phyloP scores from a whole-genome alignment of 2,888 invertebrate species.

The Agrochola lota region DNA sequence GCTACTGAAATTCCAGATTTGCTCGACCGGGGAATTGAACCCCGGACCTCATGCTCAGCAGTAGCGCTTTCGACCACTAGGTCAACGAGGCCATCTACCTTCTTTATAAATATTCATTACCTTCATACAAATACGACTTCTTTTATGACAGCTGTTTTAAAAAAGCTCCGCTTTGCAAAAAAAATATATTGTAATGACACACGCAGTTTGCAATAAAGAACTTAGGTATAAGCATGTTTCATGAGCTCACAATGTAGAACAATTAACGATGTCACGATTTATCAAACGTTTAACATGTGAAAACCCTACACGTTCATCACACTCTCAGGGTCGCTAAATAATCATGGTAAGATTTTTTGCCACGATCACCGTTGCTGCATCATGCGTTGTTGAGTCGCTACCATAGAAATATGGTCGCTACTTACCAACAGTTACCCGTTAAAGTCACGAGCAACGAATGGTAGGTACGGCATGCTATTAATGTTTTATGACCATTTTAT shows the following conservation, averaged over 20 bases:
- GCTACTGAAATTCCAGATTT: too few species aligned
- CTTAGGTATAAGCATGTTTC: not conserved
- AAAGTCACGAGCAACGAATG: not conserved
- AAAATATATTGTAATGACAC: not conserved
- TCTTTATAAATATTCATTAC: not conserved
- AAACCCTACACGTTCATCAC: constrained; percentile 54
- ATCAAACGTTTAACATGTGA: constrained; percentile 11
- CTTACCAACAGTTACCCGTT: constrained; percentile 12
- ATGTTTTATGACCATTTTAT: constrained; percentile 43
- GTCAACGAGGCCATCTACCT: too few species aligned
- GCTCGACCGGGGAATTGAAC: too few species aligned
- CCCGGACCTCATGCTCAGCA: too few species aligned
- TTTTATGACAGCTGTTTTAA: not conserved
- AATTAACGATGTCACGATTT: constrained; percentile 2
- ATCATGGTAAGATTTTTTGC: constrained; percentile 59
- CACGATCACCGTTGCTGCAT: constrained; percentile 33
- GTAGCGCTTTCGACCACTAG: too few species aligned
- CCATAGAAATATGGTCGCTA: not conserved
- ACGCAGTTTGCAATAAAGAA: constrained; percentile 18
- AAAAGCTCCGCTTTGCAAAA: not conserved
- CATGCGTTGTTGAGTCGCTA: constrained; percentile 40
- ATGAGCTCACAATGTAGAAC: constrained; percentile 3
- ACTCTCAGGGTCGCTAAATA: constrained; percentile 51
- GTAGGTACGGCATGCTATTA: constrained; percentile 38
- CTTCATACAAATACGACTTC: not conserved